Conservation (phyloP, 2,113 vertebrate genomes). For the Scophthalmus maximus region DNA sequence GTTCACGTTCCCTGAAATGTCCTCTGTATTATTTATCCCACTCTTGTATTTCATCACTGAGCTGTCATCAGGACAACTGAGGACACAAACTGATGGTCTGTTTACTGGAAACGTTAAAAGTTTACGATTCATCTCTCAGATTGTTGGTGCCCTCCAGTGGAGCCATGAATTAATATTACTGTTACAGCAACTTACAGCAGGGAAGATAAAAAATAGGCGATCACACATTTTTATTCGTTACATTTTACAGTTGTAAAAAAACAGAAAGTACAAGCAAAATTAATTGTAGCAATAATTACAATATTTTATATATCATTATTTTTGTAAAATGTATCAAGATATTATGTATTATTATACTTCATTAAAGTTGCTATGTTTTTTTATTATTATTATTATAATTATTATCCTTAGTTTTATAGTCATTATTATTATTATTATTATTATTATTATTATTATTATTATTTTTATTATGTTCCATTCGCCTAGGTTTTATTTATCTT, state of each 20-base stretch:
- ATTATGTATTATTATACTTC: no score
- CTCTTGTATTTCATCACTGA: not conserved
- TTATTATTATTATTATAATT: not conserved
- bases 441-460: not conserved
- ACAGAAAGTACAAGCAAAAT: not conserved
- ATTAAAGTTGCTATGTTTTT: no score
- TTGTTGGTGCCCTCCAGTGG: conserved; percentile 24
- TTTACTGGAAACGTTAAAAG: not conserved
- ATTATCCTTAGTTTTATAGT: not conserved
- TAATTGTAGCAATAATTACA: not conserved
- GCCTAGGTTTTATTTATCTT: no score
- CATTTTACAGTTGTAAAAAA: not conserved
- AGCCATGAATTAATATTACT: no score
- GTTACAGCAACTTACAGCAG: no score
- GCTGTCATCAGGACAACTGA: not conserved
- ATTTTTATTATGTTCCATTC: not conserved
- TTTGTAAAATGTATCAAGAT: no score
- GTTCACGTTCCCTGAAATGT: not conserved
- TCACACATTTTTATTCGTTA: not conserved
- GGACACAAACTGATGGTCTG: not conserved
- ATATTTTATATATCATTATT: not conserved
- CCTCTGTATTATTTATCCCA: not conserved
- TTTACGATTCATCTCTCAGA: not conserved
- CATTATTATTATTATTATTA: not conserved
- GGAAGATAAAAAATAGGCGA: no score